These are phyloP conservation scores for Ceriagrion tenellum DNA, from an alignment of 2,888 invertebrate species.

Conservation along the genomic window DNA sequence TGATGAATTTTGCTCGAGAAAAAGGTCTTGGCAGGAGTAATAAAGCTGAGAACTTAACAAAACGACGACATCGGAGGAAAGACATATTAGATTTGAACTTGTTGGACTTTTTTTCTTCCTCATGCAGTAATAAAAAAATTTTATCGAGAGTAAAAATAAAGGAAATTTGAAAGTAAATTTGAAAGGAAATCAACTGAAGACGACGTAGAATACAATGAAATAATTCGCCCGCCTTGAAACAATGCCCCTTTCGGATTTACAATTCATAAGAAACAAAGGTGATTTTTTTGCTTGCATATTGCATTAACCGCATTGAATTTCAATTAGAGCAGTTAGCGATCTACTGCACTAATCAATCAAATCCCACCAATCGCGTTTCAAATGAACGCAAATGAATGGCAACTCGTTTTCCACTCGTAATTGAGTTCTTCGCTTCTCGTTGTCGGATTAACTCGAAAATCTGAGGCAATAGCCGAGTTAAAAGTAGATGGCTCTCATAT, in stretches of 20 bases:
- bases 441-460: neutral
- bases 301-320: neutral
- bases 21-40: too few relatives aligned
- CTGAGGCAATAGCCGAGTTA: neutral
- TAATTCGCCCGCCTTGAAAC: neutral
- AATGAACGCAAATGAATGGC: conserved; percentile 9
- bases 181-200: neutral
- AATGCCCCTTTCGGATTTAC: neutral
- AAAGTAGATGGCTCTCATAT: too few relatives aligned
- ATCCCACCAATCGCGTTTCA: neutral
- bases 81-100: too few relatives aligned
- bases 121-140: too few relatives aligned
- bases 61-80: too few relatives aligned
- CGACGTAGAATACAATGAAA: neutral
- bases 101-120: too few relatives aligned
- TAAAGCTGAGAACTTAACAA: too few relatives aligned
- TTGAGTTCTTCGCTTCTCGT: neutral
- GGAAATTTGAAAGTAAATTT: neutral
- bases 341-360: neutral
- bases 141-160: too few relatives aligned
- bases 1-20: too few relatives aligned
- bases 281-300: neutral
- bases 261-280: neutral
- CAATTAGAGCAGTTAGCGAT: neutral
- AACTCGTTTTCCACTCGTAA: neutral